A percentile compares a stretch with the other conserved stretches of the same genome.
These are phyloP conservation scores for Phodopus roborovskii DNA, from an alignment of 2,113 vertebrate species.

Conservation along the genomic window DNA sequence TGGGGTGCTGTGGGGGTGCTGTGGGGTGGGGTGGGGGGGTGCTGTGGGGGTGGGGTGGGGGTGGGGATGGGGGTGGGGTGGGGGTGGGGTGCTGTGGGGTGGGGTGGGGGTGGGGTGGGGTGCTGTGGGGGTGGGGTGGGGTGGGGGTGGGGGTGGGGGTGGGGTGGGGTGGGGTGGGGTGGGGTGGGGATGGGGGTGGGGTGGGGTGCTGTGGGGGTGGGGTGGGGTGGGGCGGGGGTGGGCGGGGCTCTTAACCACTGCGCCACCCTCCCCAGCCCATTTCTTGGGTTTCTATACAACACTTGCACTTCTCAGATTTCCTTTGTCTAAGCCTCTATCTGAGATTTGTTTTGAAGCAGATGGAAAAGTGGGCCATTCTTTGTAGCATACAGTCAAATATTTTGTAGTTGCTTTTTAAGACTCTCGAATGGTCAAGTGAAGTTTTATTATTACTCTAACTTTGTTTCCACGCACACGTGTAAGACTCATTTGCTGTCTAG, in stretches of 20 bases:
- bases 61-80: no score
- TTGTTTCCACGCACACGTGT: background rate
- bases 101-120: no score
- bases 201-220: no score
- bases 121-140: no score
- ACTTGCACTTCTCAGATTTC: background rate
- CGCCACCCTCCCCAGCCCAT: background rate
- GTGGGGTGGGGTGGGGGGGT: no score
- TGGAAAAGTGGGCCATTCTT: background rate
- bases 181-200: no score
- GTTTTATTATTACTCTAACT: background rate
- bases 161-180: no score
- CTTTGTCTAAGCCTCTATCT: conserved; percentile 11
- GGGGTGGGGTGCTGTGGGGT: no score
- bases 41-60: no score
- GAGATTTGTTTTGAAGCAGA: background rate
- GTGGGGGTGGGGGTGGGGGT: no score
- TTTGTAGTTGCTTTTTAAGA: conserved; percentile 5
- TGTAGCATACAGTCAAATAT: background rate
- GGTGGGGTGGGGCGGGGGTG: no score
- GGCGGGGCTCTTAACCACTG: background rate
- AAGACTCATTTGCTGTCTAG: background rate
- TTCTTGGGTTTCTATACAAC: background rate
- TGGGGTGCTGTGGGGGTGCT: no score
- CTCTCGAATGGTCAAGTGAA: background rate